Conservation (phyloP, 1,140 invertebrate genomes). For the Lepidurus packardi region DNA sequence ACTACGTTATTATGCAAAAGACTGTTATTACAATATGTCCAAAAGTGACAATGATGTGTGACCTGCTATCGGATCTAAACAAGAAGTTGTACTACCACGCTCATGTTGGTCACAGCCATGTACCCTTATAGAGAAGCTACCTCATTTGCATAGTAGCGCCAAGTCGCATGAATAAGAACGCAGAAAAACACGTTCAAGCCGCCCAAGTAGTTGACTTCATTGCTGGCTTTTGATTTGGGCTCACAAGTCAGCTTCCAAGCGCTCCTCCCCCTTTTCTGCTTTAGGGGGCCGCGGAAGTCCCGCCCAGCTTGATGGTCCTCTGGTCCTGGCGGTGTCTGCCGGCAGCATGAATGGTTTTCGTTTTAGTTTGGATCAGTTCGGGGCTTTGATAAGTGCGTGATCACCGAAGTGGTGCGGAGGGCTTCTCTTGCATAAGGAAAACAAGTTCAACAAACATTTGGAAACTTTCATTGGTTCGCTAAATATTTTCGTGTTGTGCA, state of each 20-base stretch:
- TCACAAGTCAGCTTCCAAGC: background rate
- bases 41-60: background rate
- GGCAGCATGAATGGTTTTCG: conserved; percentile 12
- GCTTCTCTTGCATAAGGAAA: background rate
- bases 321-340: background rate
- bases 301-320: background rate
- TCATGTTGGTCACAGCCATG: background rate
- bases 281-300: background rate
- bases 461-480: background rate
- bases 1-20: too few relatives aligned
- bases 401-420: background rate
- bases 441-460: background rate
- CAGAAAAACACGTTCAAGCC: background rate
- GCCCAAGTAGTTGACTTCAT: background rate
- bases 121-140: background rate
- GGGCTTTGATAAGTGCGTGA: background rate
- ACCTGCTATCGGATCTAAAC: background rate
- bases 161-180: conserved; percentile 3
- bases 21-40: background rate
- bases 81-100: background rate
- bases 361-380: conserved; percentile 15
- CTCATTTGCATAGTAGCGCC: background rate
- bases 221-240: background rate
- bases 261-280: background rate
- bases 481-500: background rate